These are phyloP conservation scores for Ecdyonurus torrentis DNA, from an alignment of 2,888 invertebrate species.

Conservation along the genomic window DNA sequence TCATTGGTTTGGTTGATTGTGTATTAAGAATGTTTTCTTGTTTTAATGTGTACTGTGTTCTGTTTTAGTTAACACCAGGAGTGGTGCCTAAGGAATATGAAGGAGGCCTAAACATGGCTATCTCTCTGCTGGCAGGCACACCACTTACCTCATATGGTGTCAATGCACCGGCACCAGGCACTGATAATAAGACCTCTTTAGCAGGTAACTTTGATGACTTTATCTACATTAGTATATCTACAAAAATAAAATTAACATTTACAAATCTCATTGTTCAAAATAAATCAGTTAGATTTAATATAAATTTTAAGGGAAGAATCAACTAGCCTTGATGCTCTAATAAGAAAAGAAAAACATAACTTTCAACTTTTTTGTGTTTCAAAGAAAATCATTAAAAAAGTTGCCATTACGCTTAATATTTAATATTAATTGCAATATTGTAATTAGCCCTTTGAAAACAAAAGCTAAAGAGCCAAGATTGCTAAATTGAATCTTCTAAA, in stretches of 20 bases:
- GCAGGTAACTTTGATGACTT: too few relatives aligned
- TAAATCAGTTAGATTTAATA: constrained; percentile 14
- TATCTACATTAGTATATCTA: too few relatives aligned
- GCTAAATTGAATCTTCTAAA: too few relatives aligned
- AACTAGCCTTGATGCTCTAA: constrained; percentile 17
- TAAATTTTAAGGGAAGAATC: constrained; percentile 3
- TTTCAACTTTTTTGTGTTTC: too few relatives aligned
- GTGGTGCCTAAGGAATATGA: constrained; percentile 32
- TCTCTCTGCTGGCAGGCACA: constrained; percentile 63
- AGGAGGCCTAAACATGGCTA: constrained; percentile 37
- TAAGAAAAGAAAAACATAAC: too few relatives aligned
- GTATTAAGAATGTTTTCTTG: background rate
- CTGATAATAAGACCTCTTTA: too few relatives aligned
- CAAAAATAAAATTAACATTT: too few relatives aligned
- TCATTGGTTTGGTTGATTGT: background rate
- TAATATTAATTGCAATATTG: too few relatives aligned
- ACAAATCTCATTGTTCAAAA: constrained; percentile 11
- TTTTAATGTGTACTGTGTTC: background rate
- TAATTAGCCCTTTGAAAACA: too few relatives aligned
- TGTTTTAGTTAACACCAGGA: constrained; percentile 15
- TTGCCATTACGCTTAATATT: too few relatives aligned
- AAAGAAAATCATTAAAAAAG: too few relatives aligned
- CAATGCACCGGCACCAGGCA: constrained; percentile 25
- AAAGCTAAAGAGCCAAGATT: too few relatives aligned
- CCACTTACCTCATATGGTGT: constrained; percentile 40